Base-by-base conservation (phyloP, 2,113 vertebrate genomes). In the Pogona vitticeps region DNA sequence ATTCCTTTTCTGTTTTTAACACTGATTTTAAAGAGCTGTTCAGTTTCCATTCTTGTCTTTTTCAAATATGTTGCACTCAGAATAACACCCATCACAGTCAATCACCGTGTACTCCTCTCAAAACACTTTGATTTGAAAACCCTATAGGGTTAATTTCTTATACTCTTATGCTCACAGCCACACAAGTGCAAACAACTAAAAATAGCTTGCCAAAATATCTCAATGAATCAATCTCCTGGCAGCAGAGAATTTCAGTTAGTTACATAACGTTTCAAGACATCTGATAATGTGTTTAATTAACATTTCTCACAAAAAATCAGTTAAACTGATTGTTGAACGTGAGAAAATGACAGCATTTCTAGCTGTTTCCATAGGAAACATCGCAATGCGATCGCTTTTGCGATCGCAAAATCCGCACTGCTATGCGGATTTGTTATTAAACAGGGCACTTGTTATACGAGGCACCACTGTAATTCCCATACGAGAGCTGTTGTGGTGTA, bases 121-220 rank as follows among this genome's bases (percentile, higher is more conserved):
- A 87, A 82, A 3, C 82, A 58, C 86, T 82, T 79, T 68, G 76
- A 77, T 72, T 91, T 67, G 89, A 56, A 81, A 87, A 92, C 33
- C 72, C 77, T 70, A 21, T 42, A 88, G 63, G 67, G 31, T 89
- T 92, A 81, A 65, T 20, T 84, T 79, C 82, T 91, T 88, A 83
- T 87, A 80, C 65, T 88, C 90, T 90, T 90, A 83, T 1, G 0
- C 15, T 85, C 71, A 88, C 76, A 91, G 68, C 42, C 46, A 72
- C 42, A 83, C 67, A 89, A 46, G 89, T 4, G 72, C 36, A 92
- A 38, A 12, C 0, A 68, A 28, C 79, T 86, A 86, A 94, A 93
- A 94, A 92, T 84, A 85, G 82, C 88, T 36, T 20, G 67, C 79
- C 12, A 52, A 52, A 52, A 52, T 72, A 72, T 84, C 52, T 82